phyloP scores from a whole-genome alignment of 2,888 invertebrate genomes.

The Ashinkailepas kermadecensis region DNA sequence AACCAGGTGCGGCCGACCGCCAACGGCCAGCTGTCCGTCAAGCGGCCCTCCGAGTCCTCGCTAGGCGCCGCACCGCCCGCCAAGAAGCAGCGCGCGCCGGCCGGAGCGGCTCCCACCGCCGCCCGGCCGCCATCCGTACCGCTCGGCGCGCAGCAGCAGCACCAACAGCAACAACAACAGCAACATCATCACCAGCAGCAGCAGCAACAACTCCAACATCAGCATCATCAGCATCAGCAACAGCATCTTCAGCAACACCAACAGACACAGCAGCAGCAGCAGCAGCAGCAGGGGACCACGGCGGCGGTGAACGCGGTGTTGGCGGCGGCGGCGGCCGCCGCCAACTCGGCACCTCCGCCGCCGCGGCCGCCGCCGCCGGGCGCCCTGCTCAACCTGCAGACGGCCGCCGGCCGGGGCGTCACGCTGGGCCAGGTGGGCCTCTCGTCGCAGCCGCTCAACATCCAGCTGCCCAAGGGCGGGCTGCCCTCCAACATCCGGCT shows the following conservation, averaged over 20 bases:
- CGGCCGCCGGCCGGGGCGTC: not conserved
- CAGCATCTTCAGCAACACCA: too few species aligned
- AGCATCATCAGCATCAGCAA: too few species aligned
- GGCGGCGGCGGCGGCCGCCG: not conserved
- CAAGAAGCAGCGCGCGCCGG: not conserved
- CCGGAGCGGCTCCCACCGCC: not conserved
- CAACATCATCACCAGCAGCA: not conserved
- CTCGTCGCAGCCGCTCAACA: not conserved
- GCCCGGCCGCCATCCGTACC: not conserved
- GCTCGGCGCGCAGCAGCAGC: not conserved
- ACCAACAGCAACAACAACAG: not conserved
- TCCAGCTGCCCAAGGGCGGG: conserved; percentile 13
- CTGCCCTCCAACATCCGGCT: not conserved
- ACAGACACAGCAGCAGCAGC: too few species aligned
- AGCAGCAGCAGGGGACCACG: not conserved
- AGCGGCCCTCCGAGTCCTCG: not conserved
- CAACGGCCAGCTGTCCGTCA: conserved; percentile 13
- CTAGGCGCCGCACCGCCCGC: not conserved
- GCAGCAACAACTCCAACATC: too few species aligned
- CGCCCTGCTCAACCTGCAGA: conserved; percentile 6
- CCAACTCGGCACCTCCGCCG: not conserved
- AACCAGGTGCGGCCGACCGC: conserved; percentile 2
- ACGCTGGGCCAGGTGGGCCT: not conserved
- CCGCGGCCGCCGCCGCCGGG: not conserved
- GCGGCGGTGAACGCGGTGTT: conserved; percentile 2